These are phyloP conservation scores for Catagonus wagneri DNA, from an alignment of 2,113 vertebrate genomes.

Conservation along the genomic window DNA sequence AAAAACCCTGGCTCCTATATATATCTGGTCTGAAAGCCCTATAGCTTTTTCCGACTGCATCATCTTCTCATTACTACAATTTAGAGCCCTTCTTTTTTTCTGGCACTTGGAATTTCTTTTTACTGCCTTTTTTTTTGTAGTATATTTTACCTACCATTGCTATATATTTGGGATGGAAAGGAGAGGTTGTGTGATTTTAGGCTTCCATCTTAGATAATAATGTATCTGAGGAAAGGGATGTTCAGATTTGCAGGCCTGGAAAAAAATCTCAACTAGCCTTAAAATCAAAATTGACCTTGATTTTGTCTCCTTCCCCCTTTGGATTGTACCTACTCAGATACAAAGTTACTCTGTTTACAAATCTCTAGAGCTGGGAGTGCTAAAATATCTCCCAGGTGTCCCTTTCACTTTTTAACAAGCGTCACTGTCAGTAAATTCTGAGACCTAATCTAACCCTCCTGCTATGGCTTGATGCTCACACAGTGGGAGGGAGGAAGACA, in stretches of 20 bases:
- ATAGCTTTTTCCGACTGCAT: background rate
- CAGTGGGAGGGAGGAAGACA: background rate
- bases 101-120: background rate
- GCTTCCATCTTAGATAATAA: background rate
- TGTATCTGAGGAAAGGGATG: background rate
- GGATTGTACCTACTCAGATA: background rate
- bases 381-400: background rate
- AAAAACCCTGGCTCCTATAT: background rate
- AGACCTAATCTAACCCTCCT: background rate
- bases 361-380: background rate
- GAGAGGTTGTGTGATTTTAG: background rate
- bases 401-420: background rate
- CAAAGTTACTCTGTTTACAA: conserved; percentile 38
- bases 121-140: background rate
- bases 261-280: conserved; percentile 24
- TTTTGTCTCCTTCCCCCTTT: background rate
- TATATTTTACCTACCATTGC: background rate
- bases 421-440: background rate
- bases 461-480: background rate
- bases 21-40: background rate
- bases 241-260: background rate
- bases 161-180: background rate
- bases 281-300: background rate
- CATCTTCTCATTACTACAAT: background rate
- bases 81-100: background rate